Conservation (phyloP, 2,888 invertebrate species). For the Papilio gigon region DNA sequence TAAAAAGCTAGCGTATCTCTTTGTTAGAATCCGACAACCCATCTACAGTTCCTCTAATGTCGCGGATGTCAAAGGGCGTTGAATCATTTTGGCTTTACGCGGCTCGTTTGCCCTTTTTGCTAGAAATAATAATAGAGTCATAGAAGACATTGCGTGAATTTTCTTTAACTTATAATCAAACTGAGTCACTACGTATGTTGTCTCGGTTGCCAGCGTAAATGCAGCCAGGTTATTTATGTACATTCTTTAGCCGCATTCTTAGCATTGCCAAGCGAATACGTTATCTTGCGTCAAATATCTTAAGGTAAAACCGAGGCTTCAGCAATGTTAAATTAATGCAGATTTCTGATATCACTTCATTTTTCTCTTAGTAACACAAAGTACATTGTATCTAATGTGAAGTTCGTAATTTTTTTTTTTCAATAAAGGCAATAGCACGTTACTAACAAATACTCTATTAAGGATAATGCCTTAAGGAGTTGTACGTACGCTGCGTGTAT, state of each 20-base stretch:
- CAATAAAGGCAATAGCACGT: background rate
- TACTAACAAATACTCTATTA: slow-evolving; percentile 6
- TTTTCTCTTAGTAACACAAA: too few species aligned
- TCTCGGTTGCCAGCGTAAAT: background rate
- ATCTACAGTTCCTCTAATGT: too few species aligned
- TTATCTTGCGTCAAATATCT: background rate
- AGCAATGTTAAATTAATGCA: background rate
- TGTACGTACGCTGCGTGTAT: slow-evolving; percentile 17
- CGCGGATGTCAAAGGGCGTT: too few species aligned
- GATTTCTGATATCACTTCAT: too few species aligned
- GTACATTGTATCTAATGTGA: too few species aligned
- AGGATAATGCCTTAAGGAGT: slow-evolving; percentile 1
- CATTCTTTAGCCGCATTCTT: slow-evolving; percentile 3
- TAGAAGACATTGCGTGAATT: background rate
- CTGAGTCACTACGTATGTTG: background rate
- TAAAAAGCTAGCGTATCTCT: too few species aligned
- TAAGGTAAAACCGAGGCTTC: background rate
- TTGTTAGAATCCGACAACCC: too few species aligned
- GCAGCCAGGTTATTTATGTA: background rate
- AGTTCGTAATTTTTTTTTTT: too few species aligned
- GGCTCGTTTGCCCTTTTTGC: too few species aligned
- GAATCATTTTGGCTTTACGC: too few species aligned
- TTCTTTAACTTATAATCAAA: background rate
- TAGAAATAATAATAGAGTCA: too few species aligned
- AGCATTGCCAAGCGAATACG: background rate